These are phyloP conservation scores for Peromyscus aztecus DNA, from an alignment of 2,797 vertebrate species.

Conservation along the genomic window DNA sequence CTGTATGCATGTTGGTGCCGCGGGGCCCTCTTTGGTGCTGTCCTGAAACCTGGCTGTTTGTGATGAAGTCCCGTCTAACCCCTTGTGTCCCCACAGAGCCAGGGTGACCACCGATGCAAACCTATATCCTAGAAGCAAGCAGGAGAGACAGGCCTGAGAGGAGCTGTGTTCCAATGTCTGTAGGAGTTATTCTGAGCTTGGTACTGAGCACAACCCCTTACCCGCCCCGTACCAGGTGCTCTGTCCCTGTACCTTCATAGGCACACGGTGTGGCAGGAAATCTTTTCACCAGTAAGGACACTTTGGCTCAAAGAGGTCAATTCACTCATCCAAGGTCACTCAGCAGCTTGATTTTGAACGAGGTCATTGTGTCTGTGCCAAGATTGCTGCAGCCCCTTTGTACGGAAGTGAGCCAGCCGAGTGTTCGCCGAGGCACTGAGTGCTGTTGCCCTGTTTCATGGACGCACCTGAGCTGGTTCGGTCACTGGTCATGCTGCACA, in stretches of 20 bases:
- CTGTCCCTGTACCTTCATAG: not conserved
- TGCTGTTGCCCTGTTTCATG: not conserved
- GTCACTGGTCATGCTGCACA: not conserved
- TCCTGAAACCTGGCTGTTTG: not conserved
- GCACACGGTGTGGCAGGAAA: not conserved
- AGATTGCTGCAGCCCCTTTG: not conserved
- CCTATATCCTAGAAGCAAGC: not conserved
- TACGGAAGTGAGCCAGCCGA: not conserved
- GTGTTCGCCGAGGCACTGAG: not conserved
- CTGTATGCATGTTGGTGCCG: rapidly evolving
- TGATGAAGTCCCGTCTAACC: not conserved
- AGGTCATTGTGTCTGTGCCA: not conserved
- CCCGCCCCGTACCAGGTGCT: not conserved
- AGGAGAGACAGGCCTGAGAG: not conserved
- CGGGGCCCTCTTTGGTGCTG: rapidly evolving
- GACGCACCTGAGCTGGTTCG: not conserved
- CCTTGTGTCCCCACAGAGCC: not conserved
- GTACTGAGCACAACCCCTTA: not conserved
- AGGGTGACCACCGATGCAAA: not conserved
- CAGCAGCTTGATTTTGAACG: constrained; percentile 24
- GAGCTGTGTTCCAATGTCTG: not conserved
- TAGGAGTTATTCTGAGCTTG: not conserved
- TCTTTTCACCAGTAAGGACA: not conserved
- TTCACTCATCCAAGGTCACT: not conserved
- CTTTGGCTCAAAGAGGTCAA: constrained; percentile 18